Evolutionary conservation across 2,797 vertebrate genomes (phyloP), one percentile per base, ranked within the genome.

Genomic region (Leucoraja ocellata): DNA sequence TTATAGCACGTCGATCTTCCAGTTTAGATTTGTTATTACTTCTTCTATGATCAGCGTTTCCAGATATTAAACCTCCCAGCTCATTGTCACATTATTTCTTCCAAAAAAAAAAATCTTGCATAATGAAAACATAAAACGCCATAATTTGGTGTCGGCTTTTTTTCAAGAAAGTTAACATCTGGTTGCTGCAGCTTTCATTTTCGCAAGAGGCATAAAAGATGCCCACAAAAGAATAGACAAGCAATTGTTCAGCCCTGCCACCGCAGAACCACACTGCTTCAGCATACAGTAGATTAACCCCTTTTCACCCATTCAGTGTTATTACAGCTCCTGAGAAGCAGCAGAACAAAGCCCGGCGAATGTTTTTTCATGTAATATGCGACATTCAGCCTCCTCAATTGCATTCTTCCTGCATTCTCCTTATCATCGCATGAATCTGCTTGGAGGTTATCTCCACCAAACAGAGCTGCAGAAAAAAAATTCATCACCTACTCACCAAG

Each of bases 161-260:
- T 46, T 54, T 92, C 58, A 92, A 58, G 90, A 76, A 92, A 92
- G 71, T 92, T 92, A 74, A 92, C 90, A 92, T 92, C 90, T 92
- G 71, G 73, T 28, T 76, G 13, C 71, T 96, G 95, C 96, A 97
- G 96, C 96, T 96, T 97, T 96, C 95, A 95, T 95, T 96, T 96
- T 97, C 96, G 96, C 96, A 97, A 95, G 94, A 95, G 94, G 95
- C 96, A 97, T 96, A 97, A 97, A 96, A 96, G 95, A 95, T 8
- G 93, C 39, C 39, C 95, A 97, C 96, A 96, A 96, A 96, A 95
- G 96, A 94, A 95, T 95, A 95, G 96, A 95, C 94, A 94, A 95
- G 94, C 95, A 95, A 97, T 97, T 97, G 97, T 97, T 95, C 95
- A 0, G 58, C 94, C 94, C 95, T 95, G 94, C 94, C 96, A 96